These are phyloP conservation scores for Thymallus thymallus DNA, from an alignment of 2,113 vertebrate species.

Conservation along the genomic window DNA sequence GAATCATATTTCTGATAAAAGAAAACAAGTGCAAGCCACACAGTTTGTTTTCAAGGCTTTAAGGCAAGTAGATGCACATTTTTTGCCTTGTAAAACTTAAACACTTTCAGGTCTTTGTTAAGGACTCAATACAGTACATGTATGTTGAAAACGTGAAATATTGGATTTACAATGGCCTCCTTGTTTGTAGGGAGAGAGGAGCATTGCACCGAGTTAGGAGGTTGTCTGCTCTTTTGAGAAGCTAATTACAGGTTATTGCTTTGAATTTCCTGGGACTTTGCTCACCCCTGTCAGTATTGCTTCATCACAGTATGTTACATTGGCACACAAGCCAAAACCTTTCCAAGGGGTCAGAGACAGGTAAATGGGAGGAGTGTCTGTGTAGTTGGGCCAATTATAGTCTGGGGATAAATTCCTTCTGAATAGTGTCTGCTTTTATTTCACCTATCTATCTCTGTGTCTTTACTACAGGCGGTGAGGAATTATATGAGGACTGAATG, in stretches of 20 bases:
- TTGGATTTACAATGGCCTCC: constrained; percentile 4
- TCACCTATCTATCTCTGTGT: constrained; percentile 67
- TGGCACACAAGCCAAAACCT: constrained; percentile 18
- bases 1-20: constrained; percentile 70
- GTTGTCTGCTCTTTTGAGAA: constrained; percentile 10
- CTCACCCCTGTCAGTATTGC: constrained; percentile 24
- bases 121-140: not conserved
- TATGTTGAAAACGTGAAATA: constrained; percentile 28
- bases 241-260: constrained; percentile 33
- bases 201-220: not conserved
- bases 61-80: constrained; percentile 49
- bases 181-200: constrained; percentile 3
- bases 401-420: constrained; percentile 72
- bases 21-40: constrained; percentile 65
- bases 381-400: constrained; percentile 45
- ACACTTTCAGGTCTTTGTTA: constrained; percentile 49
- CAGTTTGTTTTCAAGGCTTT: constrained; percentile 60
- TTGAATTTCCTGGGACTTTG: constrained; percentile 26
- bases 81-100: constrained; percentile 47
- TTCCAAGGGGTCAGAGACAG: constrained; percentile 63
- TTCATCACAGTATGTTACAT: constrained; percentile 31
- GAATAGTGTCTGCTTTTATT: constrained; percentile 75
- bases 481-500: constrained; percentile 96
- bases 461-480: constrained; percentile 82
- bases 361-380: constrained; percentile 43